Evolutionary conservation across 53 echinoderm and acorn worm genomes (phyloP).

Genomic region (Holothuria leucospilota): DNA sequence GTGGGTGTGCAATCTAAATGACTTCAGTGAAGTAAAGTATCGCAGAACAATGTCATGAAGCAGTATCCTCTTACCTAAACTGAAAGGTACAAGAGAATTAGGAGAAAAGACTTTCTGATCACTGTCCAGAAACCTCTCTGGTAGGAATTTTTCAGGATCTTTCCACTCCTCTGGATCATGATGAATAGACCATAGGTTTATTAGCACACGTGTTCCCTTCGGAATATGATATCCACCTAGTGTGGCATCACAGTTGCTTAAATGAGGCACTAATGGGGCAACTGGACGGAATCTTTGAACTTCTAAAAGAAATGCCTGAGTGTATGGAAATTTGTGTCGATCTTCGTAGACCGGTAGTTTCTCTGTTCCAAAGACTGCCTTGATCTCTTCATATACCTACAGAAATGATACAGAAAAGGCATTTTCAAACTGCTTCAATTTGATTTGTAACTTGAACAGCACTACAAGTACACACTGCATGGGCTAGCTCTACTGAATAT

Average conservation of each 20-base stretch:
- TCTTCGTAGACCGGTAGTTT: conserved; percentile 57
- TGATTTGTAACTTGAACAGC: too few species aligned
- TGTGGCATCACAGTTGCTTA: conserved; percentile 4
- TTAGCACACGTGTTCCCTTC: conserved; percentile 37
- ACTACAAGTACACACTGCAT: too few species aligned
- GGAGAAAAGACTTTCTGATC: conserved; percentile 45
- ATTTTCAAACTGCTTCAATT: too few species aligned
- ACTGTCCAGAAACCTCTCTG: conserved; percentile 63
- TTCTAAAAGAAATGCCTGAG: conserved; percentile 63
- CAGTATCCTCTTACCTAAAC: conserved; percentile 51
- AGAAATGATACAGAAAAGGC: too few species aligned
- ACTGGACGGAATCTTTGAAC: conserved; percentile 65
- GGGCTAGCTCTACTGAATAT: too few species aligned
- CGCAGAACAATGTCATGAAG: too few species aligned
- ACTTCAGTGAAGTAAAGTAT: too few species aligned
- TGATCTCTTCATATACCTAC: conserved; percentile 68
- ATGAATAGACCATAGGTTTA: conserved; percentile 63
- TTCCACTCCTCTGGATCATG: conserved; percentile 66
- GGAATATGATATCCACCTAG: conserved; percentile 69
- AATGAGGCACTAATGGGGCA: conserved; percentile 52
- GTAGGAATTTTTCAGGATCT: conserved; percentile 66
- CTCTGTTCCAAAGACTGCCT: conserved; percentile 62
- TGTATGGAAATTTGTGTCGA: conserved; percentile 64
- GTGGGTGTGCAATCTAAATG: too few species aligned
- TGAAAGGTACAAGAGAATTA: conserved; percentile 68